These are phyloP conservation scores for Mormoops blainvillei DNA, from an alignment of 2,113 vertebrate genomes.

Conservation along the genomic window DNA sequence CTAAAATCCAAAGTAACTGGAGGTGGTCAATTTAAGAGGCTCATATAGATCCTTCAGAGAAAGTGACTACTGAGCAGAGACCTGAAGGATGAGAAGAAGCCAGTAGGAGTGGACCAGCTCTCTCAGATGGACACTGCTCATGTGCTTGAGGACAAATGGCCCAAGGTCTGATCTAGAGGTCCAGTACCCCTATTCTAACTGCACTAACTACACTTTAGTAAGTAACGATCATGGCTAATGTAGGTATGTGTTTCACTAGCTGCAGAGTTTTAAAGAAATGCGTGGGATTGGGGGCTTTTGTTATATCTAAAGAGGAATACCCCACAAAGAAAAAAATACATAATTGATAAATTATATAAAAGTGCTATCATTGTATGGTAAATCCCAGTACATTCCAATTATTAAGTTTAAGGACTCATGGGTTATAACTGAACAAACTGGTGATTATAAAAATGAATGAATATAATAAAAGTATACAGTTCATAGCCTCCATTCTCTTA, in stretches of 20 bases:
- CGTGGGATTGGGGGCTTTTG: neutral
- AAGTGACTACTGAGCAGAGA: neutral
- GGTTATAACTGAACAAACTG: neutral
- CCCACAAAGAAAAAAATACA: neutral
- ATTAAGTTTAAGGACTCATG: neutral
- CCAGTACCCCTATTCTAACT: no score
- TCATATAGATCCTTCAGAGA: neutral
- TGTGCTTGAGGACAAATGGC: neutral
- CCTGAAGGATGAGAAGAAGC: neutral
- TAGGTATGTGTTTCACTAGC: neutral
- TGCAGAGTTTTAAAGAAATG: neutral
- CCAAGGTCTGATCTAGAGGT: neutral
- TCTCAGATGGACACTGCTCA: rapidly evolving
- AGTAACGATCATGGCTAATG: neutral
- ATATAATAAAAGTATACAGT: neutral
- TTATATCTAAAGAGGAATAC: neutral
- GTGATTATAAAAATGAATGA: neutral
- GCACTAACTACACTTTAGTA: neutral
- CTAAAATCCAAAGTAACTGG: neutral
- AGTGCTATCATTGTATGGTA: neutral
- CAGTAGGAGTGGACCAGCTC: no score
- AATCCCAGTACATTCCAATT: neutral
- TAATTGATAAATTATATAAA: neutral
- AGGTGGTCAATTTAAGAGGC: neutral
- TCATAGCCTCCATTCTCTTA: neutral